These are phyloP conservation scores for Oasisia sp. DNA, from an alignment of 2,888 invertebrate genomes.

Conservation along the genomic window DNA sequence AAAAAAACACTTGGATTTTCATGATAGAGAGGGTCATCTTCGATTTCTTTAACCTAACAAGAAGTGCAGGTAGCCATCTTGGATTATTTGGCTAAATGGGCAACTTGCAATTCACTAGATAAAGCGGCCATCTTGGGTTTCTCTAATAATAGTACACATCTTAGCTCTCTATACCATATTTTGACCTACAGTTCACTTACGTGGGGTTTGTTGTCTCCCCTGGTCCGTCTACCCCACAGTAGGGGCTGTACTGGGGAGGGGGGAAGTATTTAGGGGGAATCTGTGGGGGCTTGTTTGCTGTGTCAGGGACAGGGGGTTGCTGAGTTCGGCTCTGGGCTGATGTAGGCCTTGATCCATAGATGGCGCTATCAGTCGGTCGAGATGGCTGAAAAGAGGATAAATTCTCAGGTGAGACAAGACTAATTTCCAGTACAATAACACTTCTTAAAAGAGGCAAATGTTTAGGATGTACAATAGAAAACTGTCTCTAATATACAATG, in stretches of 20 bases:
- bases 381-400: background rate
- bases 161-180: no score
- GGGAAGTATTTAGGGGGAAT: constrained; percentile 33
- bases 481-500: background rate
- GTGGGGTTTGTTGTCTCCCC: background rate
- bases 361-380: constrained; percentile 6
- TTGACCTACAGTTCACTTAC: background rate
- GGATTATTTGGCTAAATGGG: no score
- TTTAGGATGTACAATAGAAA: background rate
- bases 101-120: no score
- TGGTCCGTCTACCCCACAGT: background rate
- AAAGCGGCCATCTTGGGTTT: no score
- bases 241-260: constrained; percentile 35
- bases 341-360: background rate
- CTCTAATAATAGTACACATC: no score
- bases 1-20: no score
- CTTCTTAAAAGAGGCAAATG: background rate
- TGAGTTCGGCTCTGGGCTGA: constrained; percentile 18
- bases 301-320: background rate
- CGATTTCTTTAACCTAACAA: no score
- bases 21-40: no score
- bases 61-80: no score
- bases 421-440: background rate
- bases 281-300: constrained; percentile 23
- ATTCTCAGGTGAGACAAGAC: background rate